Evolutionary conservation across 2,888 invertebrate genomes (phyloP).

Genomic region (Listrodromus nycthemerus): DNA sequence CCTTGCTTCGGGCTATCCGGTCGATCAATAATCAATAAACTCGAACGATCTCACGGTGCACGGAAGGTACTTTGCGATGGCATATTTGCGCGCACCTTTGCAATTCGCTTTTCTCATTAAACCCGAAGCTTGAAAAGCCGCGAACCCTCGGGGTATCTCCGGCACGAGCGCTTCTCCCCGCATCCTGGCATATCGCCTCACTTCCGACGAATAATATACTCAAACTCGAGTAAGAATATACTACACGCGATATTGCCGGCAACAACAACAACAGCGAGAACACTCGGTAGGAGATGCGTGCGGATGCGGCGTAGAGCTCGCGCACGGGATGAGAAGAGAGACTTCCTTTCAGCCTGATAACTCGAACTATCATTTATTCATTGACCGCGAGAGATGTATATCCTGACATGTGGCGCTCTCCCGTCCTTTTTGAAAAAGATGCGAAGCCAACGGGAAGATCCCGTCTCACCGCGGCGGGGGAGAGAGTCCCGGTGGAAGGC

Average conservation of each 20-base stretch:
- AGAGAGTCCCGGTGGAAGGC: slow-evolving; percentile 23
- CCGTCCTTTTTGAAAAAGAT: slow-evolving; percentile 18
- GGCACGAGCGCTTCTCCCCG: slow-evolving; percentile 43
- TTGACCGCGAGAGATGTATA: slow-evolving; percentile 39
- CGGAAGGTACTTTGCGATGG: slow-evolving; percentile 1
- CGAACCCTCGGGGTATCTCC: slow-evolving; percentile 40
- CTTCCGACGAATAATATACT: slow-evolving; percentile 49
- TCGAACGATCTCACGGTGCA: neutral
- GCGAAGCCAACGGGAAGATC: slow-evolving; percentile 34
- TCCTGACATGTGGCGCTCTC: slow-evolving; percentile 25
- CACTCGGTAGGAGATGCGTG: slow-evolving; percentile 44
- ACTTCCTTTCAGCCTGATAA: slow-evolving; percentile 53
- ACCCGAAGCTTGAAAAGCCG: slow-evolving; percentile 42
- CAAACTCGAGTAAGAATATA: slow-evolving; percentile 17
- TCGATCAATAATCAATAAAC: slow-evolving; percentile 20
- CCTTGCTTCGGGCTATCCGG: neutral
- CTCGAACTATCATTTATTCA: slow-evolving; percentile 46
- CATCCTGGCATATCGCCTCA: slow-evolving; percentile 24
- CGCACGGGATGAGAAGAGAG: slow-evolving; percentile 13
- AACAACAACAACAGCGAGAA: slow-evolving; percentile 36
- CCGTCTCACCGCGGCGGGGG: slow-evolving; percentile 10
- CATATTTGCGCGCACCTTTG: slow-evolving; percentile 1
- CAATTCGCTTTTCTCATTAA: slow-evolving; percentile 39
- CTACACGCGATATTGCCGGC: slow-evolving; percentile 8
- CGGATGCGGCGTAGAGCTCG: slow-evolving; percentile 19